These are phyloP conservation scores for Thunnus albacares DNA, from an alignment of 2,797 vertebrate genomes.

Conservation along the genomic window DNA sequence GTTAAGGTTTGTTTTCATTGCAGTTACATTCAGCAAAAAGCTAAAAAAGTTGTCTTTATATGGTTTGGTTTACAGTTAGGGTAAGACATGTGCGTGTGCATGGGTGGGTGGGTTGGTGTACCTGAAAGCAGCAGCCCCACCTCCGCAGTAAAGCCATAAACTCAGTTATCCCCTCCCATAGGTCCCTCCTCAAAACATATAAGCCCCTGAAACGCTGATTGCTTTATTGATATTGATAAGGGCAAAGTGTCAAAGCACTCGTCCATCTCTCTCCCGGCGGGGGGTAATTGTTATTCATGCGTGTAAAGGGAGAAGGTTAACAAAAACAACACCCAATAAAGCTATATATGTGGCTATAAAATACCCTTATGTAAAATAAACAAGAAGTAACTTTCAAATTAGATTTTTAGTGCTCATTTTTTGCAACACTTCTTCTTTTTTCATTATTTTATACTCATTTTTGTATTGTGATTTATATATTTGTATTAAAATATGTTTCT, in stretches of 20 bases:
- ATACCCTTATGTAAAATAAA: not conserved
- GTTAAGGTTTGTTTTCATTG: slow-evolving; percentile 5
- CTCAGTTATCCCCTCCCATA: slow-evolving; percentile 73
- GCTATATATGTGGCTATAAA: not conserved
- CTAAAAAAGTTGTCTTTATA: not conserved
- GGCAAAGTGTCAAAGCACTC: slow-evolving; percentile 88
- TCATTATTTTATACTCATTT: not conserved
- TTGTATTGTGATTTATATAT: not conserved
- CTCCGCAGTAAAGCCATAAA: slow-evolving; percentile 87
- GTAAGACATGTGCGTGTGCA: slow-evolving; percentile 33
- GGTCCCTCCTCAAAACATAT: slow-evolving; percentile 70
- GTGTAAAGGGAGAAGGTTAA: slow-evolving; percentile 26
- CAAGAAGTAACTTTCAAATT: too few species aligned
- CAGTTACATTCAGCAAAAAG: not conserved
- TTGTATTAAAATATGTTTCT: not conserved
- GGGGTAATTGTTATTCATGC: slow-evolving; percentile 66
- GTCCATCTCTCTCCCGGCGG: slow-evolving; percentile 54
- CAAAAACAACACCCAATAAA: slow-evolving; percentile 35
- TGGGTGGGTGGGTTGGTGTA: slow-evolving; percentile 53
- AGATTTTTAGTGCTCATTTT: not conserved
- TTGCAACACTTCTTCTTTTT: not conserved
- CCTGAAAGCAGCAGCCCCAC: slow-evolving; percentile 75
- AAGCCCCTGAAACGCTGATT: slow-evolving; percentile 81
- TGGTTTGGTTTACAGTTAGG: not conserved
- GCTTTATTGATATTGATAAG: slow-evolving; percentile 89